Base-by-base conservation (phyloP, 1,140 invertebrate genomes). In the Ooceraea biroi region DNA sequence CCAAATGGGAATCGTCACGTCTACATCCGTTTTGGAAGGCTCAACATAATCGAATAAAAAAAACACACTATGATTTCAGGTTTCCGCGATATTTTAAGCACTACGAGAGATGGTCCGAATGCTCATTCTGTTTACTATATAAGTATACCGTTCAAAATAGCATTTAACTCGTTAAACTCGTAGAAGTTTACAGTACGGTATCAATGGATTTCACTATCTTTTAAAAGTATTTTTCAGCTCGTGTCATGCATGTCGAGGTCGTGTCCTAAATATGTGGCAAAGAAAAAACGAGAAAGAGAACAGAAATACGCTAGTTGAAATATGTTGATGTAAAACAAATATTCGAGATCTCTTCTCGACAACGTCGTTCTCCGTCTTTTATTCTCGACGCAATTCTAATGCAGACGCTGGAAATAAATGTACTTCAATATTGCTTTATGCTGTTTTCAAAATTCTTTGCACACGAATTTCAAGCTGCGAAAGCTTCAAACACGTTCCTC, bases 401-500 rank as follows among this genome's bases (percentile, higher is more conserved):
- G 36, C 17, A 69, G 27, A 14, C 27, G 52, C 63, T 76, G 55
- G 30, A 44, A 17, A 27, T 5, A 68, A 30, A 68, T 4, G n/a
- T 17, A 22, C 19, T 1, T 69, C 50, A 8, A n/a, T 17, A 44
- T 36, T 19, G 57, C 48, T 50, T 50, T n/a, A n/a, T 10, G 19
- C 41, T 25, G 5, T 44, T 50, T 69, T 46, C 10, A n/a, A 3
- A 68, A 11, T 57, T 44, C 19, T 46, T 80, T 14, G 8, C 7
- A 71, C 10, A 44, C n/a, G 63, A 78, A 55, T 78, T 48, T 27
- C 19, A 7, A 69, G 48, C 48, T 52, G 50, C 30, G 48, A 30
- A 44, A 78, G 22, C 22, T 63, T 27, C 52, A 55, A 78, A 27
- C 36, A 48, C 30, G 69, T 80, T 80, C 12, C n/a, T 3, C 22